Evolutionary conservation across 2,113 vertebrate genomes (phyloP), one percentile per base, ranked within the genome.

Genomic region (Nycticorax nycticorax): DNA sequence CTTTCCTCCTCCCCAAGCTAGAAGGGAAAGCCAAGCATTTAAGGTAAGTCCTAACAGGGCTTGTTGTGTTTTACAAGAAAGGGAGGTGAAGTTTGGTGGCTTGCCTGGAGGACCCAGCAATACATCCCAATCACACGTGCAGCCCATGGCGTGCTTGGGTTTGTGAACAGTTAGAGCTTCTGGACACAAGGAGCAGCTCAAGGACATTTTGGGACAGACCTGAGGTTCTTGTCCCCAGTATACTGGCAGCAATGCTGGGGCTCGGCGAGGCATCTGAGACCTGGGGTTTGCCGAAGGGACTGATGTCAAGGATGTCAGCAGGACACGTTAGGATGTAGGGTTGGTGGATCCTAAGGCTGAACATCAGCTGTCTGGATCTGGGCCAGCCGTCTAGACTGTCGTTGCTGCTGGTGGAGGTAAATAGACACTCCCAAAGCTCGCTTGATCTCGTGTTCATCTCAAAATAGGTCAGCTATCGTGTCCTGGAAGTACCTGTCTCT

Each of bases 71-170:
- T 63, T 50, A 33, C 8, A 7, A 16, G 37, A 55, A 52, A 9
- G 53, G 32, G n/a, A 75, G 14, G 12, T 0, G 0, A 79, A 32
- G n/a, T 14, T 22, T 0, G 5, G 5, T 59, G n/a, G 32, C 32
- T 47, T 47, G 32, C 43, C 10, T 3, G 3, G 37, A 79, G 52
- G 60, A 71, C 6, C 17, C 69, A 24, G 57, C 4, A 3, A 12
- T 32, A 21, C 22, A 21, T 14, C 50, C 24, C 48, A 35, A 10
- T 57, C 52, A 7, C 17, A 24, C 0, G 0, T 33, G 37, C 53
- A 35, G 33, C 5, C 0, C 1, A 2, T n/a, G 30, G 4, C 3
- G 1, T 9, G 2, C 39, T 32, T 74, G 20, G 14, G 12, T 71
- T 60, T 0, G 0, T 22, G 8, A 3, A 3, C 4, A 10, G 33